These are phyloP conservation scores for Drosophila mauritiana DNA, from an alignment of 1,140 invertebrate genomes.

Conservation along the genomic window DNA sequence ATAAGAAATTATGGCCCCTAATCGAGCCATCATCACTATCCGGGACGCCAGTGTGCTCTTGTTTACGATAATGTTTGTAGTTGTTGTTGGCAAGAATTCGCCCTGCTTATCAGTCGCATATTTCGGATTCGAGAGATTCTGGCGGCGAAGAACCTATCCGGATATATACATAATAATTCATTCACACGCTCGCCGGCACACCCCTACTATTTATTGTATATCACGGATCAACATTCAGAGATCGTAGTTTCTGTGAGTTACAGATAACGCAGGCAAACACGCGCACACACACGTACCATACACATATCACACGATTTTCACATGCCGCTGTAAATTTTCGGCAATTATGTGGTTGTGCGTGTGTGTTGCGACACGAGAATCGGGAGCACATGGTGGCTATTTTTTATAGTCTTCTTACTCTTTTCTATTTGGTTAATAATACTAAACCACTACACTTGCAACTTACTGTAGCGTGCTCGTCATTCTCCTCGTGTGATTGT, in stretches of 20 bases:
- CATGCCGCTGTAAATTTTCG: constrained; percentile 66
- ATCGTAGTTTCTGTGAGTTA: constrained; percentile 10
- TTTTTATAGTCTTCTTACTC: not conserved
- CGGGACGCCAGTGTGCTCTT: constrained; percentile 36
- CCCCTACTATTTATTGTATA: constrained; percentile 6
- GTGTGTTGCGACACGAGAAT: constrained; percentile 26
- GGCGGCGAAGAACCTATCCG: constrained; percentile 7
- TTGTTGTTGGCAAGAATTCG: constrained; percentile 36
- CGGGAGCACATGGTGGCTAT: constrained; percentile 47
- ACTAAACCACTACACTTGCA: constrained; percentile 28
- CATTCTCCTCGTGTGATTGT: constrained; percentile 54
- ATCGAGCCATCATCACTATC: not conserved
- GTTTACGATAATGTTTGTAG: constrained; percentile 32
- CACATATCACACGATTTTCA: constrained; percentile 60
- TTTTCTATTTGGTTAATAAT: constrained; percentile 35
- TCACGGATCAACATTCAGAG: constrained; percentile 33
- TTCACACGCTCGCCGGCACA: constrained; percentile 23
- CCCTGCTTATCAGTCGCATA: constrained; percentile 48
- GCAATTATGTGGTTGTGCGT: constrained; percentile 51
- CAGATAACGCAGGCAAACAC: constrained; percentile 27
- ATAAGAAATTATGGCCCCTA: not conserved
- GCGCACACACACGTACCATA: not conserved
- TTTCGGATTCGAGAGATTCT: constrained; percentile 19
- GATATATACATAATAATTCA: constrained; percentile 34
- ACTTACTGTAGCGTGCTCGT: constrained; percentile 72